These are phyloP conservation scores for Eira barbara DNA, from an alignment of 2,113 vertebrate species.

Conservation along the genomic window DNA sequence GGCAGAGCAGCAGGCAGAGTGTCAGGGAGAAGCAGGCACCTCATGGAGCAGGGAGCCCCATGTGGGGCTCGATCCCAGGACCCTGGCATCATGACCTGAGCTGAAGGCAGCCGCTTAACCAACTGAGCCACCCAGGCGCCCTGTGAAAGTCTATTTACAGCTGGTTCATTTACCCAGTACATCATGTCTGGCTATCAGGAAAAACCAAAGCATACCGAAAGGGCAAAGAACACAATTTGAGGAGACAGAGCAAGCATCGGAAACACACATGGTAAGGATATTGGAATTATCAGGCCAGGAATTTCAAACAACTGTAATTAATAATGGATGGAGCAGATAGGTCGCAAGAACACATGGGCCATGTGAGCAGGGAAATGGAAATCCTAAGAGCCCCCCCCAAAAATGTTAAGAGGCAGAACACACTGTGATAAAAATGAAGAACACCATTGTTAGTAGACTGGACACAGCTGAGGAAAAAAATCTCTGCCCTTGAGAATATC, in stretches of 20 bases:
- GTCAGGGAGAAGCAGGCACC: no score
- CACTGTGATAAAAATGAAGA: neutral
- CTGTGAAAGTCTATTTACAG: neutral
- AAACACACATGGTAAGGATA: neutral
- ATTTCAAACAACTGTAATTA: neutral
- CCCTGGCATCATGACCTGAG: no score
- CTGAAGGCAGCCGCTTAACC: no score
- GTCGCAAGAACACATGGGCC: neutral
- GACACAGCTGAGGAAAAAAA: neutral
- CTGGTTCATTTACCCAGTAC: neutral
- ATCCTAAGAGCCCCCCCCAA: neutral
- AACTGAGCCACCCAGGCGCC: no score
- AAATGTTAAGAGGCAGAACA: neutral
- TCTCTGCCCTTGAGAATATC: neutral
- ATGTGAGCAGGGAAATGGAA: neutral
- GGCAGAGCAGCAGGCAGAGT: no score
- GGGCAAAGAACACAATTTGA: neutral
- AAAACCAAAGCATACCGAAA: neutral
- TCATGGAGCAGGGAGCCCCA: no score
- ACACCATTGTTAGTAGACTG: neutral
- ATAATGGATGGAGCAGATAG: neutral
- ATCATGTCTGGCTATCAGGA: neutral
- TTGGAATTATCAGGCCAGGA: neutral
- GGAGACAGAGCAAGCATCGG: neutral
- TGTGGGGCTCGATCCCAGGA: no score